Base-by-base conservation (phyloP, 2,888 invertebrate genomes). In the Belgica antarctica region DNA sequence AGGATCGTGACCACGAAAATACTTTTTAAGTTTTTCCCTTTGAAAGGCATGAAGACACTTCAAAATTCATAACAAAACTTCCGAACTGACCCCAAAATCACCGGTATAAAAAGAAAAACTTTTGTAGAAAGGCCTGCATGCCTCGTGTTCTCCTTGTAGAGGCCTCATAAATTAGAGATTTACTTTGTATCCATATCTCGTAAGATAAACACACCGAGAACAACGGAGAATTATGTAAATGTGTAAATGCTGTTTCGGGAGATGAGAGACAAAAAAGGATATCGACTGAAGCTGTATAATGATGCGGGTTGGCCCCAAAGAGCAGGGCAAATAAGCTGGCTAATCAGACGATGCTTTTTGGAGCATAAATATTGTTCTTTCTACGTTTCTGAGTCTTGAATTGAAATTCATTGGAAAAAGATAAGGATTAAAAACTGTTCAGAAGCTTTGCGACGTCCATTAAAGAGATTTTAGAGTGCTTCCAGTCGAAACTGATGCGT, bases 141-240 rank as follows among this genome's bases (percentile, higher is more conserved):
- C 19, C 4, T 4, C 52, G 7, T 52, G 52, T 22, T 22, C 52
- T 52, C 59, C 25, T 27, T 59, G 19, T 65, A 10, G 63, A 36
- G 28, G 65, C n/a, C 65, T 47, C 47, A 65, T 65, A 65, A 65
- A 65, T 65, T 28, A 65, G 41, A 65, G 47, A 65, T 46, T 65
- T 65, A 27, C 46, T 65, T 27, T 36, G n/a, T 36, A 62, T 19
- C 34, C 25, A 65, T 12, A 47, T 65, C 65, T 65, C 17, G 15
- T n/a, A 47, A 41, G 65, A 65, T 65, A 65, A 65, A 62, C 63
- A 63, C 47, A 65, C 59, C n/a, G 27, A 59, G 3, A 10, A 19
- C 25, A 24, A 12, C 3, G 22, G 59, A 27, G 27, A 22, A 59
- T 59, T 59, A 59, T 59, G 59, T 59, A 59, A 59, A 59, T 59